These are phyloP conservation scores for Artibeus jamaicensis DNA, from an alignment of 2,797 vertebrate species.

Conservation along the genomic window DNA sequence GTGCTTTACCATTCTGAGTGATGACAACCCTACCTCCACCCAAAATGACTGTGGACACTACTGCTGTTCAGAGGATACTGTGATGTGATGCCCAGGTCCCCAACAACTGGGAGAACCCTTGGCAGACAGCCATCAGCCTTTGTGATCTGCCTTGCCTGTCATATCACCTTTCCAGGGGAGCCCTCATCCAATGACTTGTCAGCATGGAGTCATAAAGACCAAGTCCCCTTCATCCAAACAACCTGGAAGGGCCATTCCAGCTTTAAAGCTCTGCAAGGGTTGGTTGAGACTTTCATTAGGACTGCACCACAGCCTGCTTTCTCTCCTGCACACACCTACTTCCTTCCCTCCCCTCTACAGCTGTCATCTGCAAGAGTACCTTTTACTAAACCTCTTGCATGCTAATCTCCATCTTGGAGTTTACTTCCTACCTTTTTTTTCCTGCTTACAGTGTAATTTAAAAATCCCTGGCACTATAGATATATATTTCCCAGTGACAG, in stretches of 20 bases:
- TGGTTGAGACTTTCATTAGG: neutral
- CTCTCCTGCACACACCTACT: neutral
- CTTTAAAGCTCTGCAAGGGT: neutral
- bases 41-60: neutral
- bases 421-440: neutral
- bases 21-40: neutral
- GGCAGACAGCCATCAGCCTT: neutral
- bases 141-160: neutral
- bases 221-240: neutral
- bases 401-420: neutral
- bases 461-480: neutral
- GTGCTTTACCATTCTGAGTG: neutral
- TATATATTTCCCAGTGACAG: neutral
- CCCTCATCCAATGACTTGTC: neutral
- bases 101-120: neutral
- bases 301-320: neutral
- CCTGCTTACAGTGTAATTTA: neutral
- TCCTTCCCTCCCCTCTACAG: neutral
- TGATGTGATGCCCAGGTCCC: neutral
- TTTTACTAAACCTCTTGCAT: neutral
- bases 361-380: neutral
- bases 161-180: neutral
- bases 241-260: neutral
- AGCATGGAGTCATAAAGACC: neutral
- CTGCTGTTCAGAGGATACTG: neutral